Evolutionary conservation across 2,113 vertebrate genomes (phyloP), one percentile per base, ranked within the genome.

Genomic region (Toxostoma redivivum): DNA sequence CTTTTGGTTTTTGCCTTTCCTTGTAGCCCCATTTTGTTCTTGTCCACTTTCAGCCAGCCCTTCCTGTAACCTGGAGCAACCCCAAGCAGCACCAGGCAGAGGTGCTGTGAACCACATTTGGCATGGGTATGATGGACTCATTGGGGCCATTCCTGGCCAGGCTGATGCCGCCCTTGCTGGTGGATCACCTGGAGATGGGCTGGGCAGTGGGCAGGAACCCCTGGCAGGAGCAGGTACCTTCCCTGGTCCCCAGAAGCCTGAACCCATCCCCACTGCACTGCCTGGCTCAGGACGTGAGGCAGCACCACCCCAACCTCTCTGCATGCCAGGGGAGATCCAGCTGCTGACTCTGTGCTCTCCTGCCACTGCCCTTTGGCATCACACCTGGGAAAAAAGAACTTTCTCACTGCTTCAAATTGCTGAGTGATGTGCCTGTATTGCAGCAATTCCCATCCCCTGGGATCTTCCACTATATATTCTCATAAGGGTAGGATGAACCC

Each of bases 401-500:
- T 70, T 22, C 33, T n/a, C 27, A 3, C 67, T 65, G 31, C 57
- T 91, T 54, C 38, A 44, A 10, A 45, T 19, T 25, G 76, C 33
- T 81, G 88, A 92, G 33, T 66, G 82, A 72, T 71, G 86, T 35
- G 38, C 33, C 7, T 80, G 21, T 84, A 86, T 24, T 84, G 70
- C 51, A 53, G 70, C 37, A 54, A 85, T 37, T 93, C 81, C 61
- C 57, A 71, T 92, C 56, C 83, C 42, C 61, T 4, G 0, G 50
- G 70, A 53, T 14, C 30, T 69, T 50, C n/a, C 57, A 37, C 73
- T 80, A 42, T 95, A 86, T 94, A 37, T 88, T 82, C 76, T 92
- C 57, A 81, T 93, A 90, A 94, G 57, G 69, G 79, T 67, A 81
- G 89, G 92, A 88, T 94, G 91, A 97, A 70, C 85, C 69, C 91